These are phyloP conservation scores for Caradrina clavipalpis DNA, from an alignment of 2,888 invertebrate species.

Conservation along the genomic window DNA sequence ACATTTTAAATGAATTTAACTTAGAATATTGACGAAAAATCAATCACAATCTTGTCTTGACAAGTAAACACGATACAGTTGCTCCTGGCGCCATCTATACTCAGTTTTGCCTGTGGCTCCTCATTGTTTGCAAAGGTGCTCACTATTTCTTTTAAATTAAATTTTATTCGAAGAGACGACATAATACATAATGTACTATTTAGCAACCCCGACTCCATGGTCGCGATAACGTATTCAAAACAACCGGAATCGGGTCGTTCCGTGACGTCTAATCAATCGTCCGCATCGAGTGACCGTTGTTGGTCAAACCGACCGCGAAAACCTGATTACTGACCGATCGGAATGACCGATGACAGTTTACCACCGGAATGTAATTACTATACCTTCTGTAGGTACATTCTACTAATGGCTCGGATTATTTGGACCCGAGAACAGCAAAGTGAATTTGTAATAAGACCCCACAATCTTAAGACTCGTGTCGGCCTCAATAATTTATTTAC, in stretches of 20 bases:
- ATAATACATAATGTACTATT: conserved; percentile 9
- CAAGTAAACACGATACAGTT: too few species aligned
- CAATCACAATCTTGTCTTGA: too few species aligned
- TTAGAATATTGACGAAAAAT: too few species aligned
- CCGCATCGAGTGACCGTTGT: conserved; percentile 74
- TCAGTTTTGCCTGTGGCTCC: too few species aligned
- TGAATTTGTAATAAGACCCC: conserved; percentile 84
- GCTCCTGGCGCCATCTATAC: too few species aligned
- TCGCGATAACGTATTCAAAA: conserved; percentile 56
- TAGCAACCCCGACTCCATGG: conserved; percentile 1
- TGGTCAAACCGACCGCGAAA: conserved; percentile 79
- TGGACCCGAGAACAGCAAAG: conserved; percentile 76
- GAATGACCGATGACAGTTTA: conserved; percentile 81
- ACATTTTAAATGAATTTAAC: too few species aligned
- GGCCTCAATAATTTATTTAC: conserved; percentile 82
- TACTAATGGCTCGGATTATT: conserved; percentile 83
- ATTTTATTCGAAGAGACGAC: too few species aligned
- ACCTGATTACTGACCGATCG: conserved; percentile 77
- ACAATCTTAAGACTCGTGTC: conserved; percentile 78
- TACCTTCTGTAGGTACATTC: conserved; percentile 71
- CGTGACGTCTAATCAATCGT: conserved; percentile 79
- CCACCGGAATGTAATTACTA: conserved; percentile 84
- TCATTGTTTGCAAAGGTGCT: too few species aligned
- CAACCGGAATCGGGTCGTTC: conserved; percentile 57
- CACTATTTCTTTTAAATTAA: too few species aligned